phyloP scores from a whole-genome alignment of 1,140 invertebrate species.

The Laupala kohalensis region DNA sequence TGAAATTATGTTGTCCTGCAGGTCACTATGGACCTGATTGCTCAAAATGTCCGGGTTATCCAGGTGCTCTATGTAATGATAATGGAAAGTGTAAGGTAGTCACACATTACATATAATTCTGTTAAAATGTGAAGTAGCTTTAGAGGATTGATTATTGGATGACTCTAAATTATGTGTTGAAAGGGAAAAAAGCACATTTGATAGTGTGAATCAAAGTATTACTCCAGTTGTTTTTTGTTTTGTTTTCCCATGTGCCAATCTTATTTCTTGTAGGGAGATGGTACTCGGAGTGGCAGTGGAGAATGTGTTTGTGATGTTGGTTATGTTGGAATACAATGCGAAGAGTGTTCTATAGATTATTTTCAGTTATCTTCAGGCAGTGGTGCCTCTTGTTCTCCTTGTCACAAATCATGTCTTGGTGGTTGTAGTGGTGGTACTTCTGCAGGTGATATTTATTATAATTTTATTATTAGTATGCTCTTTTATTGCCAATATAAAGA shows the following conservation, averaged over 20 bases:
- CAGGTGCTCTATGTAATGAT: constrained; percentile 60
- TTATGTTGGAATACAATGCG: neutral
- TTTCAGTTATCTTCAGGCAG: neutral
- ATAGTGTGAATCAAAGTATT: too few species aligned
- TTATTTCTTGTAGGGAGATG: neutral
- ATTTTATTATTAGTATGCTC: too few species aligned
- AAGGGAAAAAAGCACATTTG: too few species aligned
- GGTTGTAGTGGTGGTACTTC: neutral
- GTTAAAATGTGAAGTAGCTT: too few species aligned
- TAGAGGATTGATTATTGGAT: too few species aligned
- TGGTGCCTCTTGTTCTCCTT: neutral
- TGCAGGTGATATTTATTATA: neutral
- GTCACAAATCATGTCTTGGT: neutral
- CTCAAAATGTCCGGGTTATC: constrained; percentile 65
- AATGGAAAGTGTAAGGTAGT: constrained; percentile 79
- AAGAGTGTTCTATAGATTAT: neutral
- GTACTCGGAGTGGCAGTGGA: neutral
- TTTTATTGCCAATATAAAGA: too few species aligned
- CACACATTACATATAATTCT: too few species aligned
- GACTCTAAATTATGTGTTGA: too few species aligned
- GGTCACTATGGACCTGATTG: constrained; percentile 79
- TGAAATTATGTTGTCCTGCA: constrained; percentile 75
- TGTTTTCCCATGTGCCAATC: too few species aligned
- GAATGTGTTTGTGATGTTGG: neutral
- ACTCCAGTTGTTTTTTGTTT: too few species aligned